These are phyloP conservation scores for Leptinotarsa haldemani DNA, from an alignment of 2,888 invertebrate genomes.

Conservation along the genomic window DNA sequence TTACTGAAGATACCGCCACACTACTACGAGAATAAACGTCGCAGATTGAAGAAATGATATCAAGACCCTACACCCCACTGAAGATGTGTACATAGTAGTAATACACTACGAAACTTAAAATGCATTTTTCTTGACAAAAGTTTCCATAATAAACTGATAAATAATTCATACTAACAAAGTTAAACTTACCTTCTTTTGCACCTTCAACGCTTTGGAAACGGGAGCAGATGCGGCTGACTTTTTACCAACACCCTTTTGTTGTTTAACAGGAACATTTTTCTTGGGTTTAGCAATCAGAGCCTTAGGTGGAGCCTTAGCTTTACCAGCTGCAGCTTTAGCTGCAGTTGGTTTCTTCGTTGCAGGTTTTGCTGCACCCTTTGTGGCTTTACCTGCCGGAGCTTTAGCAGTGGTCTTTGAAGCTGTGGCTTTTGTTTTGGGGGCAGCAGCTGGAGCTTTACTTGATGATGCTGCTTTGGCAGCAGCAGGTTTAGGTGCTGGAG, in stretches of 20 bases:
- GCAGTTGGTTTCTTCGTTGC: constrained; percentile 50
- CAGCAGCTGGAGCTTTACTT: constrained; percentile 57
- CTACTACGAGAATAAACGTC: too few species aligned
- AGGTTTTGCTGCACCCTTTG: constrained; percentile 58
- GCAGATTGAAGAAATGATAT: too few species aligned
- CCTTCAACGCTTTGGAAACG: constrained; percentile 84
- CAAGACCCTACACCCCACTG: too few species aligned
- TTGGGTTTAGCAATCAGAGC: constrained; percentile 68
- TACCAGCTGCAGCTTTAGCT: constrained; percentile 59
- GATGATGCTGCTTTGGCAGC: constrained; percentile 55
- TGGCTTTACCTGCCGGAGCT: constrained; percentile 51
- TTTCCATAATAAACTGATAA: too few species aligned
- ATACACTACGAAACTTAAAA: too few species aligned
- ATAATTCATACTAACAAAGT: neutral
- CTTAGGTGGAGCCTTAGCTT: constrained; percentile 61
- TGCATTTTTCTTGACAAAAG: too few species aligned
- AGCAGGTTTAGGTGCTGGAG: constrained; percentile 48
- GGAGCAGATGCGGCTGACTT: constrained; percentile 59
- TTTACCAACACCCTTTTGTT: constrained; percentile 69
- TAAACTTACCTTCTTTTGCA: constrained; percentile 81
- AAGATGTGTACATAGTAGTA: too few species aligned
- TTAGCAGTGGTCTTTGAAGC: constrained; percentile 64
- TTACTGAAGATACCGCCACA: too few species aligned
- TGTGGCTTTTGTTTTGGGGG: constrained; percentile 43
- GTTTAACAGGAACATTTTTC: constrained; percentile 68